Base-by-base conservation (phyloP, 2,888 invertebrate genomes). In the Gastrophysa polygoni region DNA sequence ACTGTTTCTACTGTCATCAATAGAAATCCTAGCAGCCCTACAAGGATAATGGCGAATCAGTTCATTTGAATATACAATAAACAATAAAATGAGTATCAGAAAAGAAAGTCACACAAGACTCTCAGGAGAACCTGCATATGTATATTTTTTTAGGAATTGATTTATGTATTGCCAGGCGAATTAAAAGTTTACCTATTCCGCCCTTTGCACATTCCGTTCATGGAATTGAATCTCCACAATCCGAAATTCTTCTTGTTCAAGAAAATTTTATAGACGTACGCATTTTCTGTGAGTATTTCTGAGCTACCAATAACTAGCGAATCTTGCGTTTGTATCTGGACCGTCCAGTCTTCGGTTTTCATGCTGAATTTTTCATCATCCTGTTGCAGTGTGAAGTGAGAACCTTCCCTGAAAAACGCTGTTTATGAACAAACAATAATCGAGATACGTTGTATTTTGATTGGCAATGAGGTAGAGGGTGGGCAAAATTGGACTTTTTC, bases 221-320 rank as follows among this genome's bases (percentile, higher is more conserved):
- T 90, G 0, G 85, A 83, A 0, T 86, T 81, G 78, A 96, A 97
- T 82, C 96, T 93, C 94, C 95, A 97, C 8, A 97, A 83, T 0
- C 96, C 96, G 43, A 97, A 82, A 0, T 88, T 88, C 57, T 87
- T 85, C 21, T 90, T 91, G 77, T 96, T 93, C 10, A 92, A 83
- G 67, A 87, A 84, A 1, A 96, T 83, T 68, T 92, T 90, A 77
- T 94, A 92, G 7, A 97, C 84, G 68, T 95, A 95, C 0, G 92
- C 94, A 14, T 90, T 87, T 20, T 92, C 80, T 34, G 7, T 10
- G 1, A 14, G 29, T 1, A 82, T 82, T 20, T 68, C 68, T 28
- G 43, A 60, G 28, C 75, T 73, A 29, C 77, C 76, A 14, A 76
- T 62, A 70, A 73, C 66, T 43, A 76, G 66, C 0, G 49, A 16